phyloP scores from a whole-genome alignment of 2,797 vertebrate species.

The Onychomys leucogaster region DNA sequence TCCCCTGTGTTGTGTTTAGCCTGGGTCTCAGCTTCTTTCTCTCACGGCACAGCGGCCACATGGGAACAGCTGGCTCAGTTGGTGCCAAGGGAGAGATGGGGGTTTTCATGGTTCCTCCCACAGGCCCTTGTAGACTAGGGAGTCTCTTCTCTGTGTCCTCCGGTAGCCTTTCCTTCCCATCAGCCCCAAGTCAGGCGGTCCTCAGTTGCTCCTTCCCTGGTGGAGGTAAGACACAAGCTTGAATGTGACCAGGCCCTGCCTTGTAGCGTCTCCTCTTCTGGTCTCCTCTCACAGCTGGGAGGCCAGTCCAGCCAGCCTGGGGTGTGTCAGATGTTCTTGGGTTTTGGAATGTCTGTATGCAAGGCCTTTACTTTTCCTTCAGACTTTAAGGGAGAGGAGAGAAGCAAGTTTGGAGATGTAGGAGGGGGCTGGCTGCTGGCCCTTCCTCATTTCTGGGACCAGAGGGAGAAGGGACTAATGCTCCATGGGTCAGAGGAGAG shows the following conservation, averaged over 20 bases:
- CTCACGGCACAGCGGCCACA: background rate
- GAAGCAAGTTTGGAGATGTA: background rate
- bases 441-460: background rate
- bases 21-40: background rate
- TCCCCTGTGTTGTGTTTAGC: background rate
- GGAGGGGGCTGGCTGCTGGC: background rate
- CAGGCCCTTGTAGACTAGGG: fast-evolving
- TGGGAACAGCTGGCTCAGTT: background rate
- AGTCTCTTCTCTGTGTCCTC: background rate
- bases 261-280: fast-evolving
- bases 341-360: background rate
- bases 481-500: background rate
- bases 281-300: background rate
- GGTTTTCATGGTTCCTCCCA: background rate
- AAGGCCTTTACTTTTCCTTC: background rate
- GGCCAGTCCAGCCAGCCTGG: background rate
- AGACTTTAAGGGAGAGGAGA: background rate
- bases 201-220: background rate
- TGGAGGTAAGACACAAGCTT: background rate
- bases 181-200: background rate
- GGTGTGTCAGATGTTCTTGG: background rate
- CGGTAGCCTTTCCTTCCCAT: background rate
- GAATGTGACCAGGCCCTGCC: fast-evolving
- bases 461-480: background rate
- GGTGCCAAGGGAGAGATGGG: background rate